These are phyloP conservation scores for Bufo bufo DNA, from an alignment of 2,113 vertebrate species.

Conservation along the genomic window DNA sequence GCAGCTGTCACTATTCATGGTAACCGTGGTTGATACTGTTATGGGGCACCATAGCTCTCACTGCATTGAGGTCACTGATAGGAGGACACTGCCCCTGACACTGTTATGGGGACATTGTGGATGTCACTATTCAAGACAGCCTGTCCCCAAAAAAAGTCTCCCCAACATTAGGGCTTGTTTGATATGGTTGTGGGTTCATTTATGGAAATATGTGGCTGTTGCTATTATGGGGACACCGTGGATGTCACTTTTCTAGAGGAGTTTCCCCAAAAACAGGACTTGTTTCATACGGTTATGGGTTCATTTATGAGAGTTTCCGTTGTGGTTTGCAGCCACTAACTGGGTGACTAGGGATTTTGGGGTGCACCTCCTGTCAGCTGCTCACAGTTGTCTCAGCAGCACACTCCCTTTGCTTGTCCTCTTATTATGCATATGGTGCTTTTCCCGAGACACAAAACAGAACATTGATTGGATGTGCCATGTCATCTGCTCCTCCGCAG, in stretches of 20 bases:
- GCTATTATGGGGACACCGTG: too few species aligned
- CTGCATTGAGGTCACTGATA: not conserved
- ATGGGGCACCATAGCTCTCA: not conserved
- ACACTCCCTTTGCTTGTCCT: not conserved
- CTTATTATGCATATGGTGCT: not conserved
- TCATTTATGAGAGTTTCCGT: too few species aligned
- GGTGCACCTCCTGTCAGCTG: not conserved
- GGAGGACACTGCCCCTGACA: not conserved
- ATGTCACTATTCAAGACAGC: not conserved
- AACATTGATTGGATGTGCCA: slow-evolving; percentile 10
- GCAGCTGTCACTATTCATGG: too few species aligned
- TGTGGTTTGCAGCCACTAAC: not conserved
- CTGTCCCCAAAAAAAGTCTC: too few species aligned
- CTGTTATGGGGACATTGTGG: not conserved
- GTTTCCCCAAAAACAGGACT: too few species aligned
- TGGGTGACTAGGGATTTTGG: not conserved
- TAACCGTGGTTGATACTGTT: not conserved
- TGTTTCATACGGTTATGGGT: too few species aligned
- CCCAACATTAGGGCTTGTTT: too few species aligned
- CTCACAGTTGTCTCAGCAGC: not conserved
- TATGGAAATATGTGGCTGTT: not conserved
- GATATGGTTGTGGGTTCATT: too few species aligned
- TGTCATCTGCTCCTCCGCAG: slow-evolving; percentile 8
- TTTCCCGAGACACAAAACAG: slow-evolving; percentile 33
- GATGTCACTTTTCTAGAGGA: too few species aligned